These are phyloP conservation scores for Agrochola macilenta DNA, from an alignment of 2,888 invertebrate genomes.

Conservation along the genomic window DNA sequence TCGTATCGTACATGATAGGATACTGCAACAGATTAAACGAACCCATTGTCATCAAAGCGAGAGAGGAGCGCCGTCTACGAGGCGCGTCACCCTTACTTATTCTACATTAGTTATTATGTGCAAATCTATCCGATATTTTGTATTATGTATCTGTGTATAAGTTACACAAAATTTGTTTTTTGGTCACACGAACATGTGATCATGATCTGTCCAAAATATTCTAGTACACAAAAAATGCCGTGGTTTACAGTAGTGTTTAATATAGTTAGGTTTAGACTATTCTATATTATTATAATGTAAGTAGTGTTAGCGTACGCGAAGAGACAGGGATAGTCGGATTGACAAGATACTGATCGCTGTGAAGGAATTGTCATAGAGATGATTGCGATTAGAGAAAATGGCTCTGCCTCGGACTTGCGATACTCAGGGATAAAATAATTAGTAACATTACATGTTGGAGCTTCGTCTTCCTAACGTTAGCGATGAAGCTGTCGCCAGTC, in stretches of 20 bases:
- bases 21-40: neutral
- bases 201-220: conserved; percentile 86
- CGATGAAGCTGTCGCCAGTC: conserved; percentile 26
- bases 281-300: conserved; percentile 63
- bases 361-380: conserved; percentile 61
- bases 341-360: conserved; percentile 65
- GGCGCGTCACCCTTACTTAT: conserved; percentile 13
- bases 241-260: conserved; percentile 71
- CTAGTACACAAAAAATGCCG: conserved; percentile 67
- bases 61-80: conserved; percentile 22
- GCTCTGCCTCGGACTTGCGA: conserved; percentile 46
- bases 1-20: neutral
- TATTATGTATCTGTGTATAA: conserved; percentile 72
- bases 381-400: conserved; percentile 49
- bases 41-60: neutral
- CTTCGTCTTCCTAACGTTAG: conserved; percentile 12
- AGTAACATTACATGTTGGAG: conserved; percentile 15
- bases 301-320: conserved; percentile 68
- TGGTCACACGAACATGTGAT: conserved; percentile 79
- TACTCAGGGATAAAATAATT: conserved; percentile 20
- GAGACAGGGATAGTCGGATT: conserved; percentile 69
- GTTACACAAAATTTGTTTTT: conserved; percentile 73
- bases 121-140: conserved; percentile 69
- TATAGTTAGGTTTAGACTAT: conserved; percentile 72
- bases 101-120: conserved; percentile 47